Evolutionary conservation across 2,113 vertebrate species (phyloP), one percentile per base, ranked within the genome.

Genomic region (Gobiocypris rarus): DNA sequence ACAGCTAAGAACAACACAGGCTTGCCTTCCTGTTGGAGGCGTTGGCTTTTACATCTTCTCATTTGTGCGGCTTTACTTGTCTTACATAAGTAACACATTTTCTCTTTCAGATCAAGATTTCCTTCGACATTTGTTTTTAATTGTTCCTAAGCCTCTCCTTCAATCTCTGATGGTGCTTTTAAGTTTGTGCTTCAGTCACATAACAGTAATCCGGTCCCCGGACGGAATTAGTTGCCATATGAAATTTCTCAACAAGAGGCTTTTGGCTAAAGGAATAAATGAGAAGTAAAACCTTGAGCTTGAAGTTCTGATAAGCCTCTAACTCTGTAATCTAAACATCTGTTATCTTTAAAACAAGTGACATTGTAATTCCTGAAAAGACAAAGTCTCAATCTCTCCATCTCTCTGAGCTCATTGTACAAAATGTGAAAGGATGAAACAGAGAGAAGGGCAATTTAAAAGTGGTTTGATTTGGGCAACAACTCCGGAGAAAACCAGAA

Each of bases 311-410:
- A 94, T 94, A 94, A 95, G 91, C 91, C 83, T 84, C 91, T 85
- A 91, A 90, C 86, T 87, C 88, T 83, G 90, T 91, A 93, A 94
- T 94, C 92, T 91, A 93, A 93, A 93, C 93, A 94, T 93, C 93
- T 93, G 94, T 89, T 93, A 94, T 94, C 93, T 95, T 56, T 92
- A 95, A 92, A 93, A 94, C 93, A 94, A 93, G 93, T 94, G 92
- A 94, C 93, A 94, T 93, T 94, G 91, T 95, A 94, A 95, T 94
- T 94, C 93, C 75, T 7, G 6, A 50, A 90, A 92, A 92, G 93
- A 94, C 93, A 94, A 94, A 93, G 92, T 89, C 90, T 90, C 91
- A 92, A 94, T 94, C 92, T 92, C 84, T 87, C 81, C 84, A 59
- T 80, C 86, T 58, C 73, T 43, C 31, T 2, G 75, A 86, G 86